phyloP scores from a whole-genome alignment of 2,888 invertebrate species.

The Tinea pellionella region DNA sequence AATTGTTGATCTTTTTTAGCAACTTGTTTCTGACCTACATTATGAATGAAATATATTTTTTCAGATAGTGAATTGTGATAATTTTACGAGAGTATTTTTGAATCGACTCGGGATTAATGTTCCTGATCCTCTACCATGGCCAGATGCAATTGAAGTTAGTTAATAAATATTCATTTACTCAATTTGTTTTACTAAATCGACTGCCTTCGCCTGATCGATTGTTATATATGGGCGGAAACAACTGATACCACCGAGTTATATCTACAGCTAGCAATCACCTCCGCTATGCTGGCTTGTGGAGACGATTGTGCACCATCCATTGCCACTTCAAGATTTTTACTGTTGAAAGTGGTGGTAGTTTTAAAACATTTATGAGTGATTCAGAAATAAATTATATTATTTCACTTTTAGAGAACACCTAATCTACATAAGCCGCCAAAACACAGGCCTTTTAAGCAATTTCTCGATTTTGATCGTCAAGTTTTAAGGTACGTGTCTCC shows the following conservation, averaged over 20 bases:
- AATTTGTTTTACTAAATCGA: background rate
- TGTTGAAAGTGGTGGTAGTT: no score
- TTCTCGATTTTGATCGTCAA: slow-evolving; percentile 84
- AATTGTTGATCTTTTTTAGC: background rate
- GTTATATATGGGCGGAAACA: no score
- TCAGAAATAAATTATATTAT: no score
- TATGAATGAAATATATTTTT: no score
- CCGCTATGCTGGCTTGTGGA: no score
- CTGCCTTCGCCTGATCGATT: no score
- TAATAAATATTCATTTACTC: slow-evolving; percentile 17
- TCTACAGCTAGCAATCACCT: no score
- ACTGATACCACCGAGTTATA: no score
- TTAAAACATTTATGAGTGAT: no score
- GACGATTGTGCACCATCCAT: no score
- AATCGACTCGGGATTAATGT: slow-evolving; percentile 87
- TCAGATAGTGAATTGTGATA: slow-evolving; percentile 86
- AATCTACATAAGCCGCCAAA: slow-evolving; percentile 41
- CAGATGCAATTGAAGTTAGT: slow-evolving; percentile 47
- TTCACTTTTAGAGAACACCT: slow-evolving; percentile 42
- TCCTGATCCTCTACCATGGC: slow-evolving; percentile 71
- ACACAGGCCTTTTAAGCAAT: slow-evolving; percentile 78
- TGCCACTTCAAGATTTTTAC: no score
- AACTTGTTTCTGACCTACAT: no score
- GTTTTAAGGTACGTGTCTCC: slow-evolving; percentile 46
- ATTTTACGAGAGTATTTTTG: slow-evolving; percentile 86